Conservation (phyloP, 2,888 invertebrate genomes). For the Microdon myrmicae region DNA sequence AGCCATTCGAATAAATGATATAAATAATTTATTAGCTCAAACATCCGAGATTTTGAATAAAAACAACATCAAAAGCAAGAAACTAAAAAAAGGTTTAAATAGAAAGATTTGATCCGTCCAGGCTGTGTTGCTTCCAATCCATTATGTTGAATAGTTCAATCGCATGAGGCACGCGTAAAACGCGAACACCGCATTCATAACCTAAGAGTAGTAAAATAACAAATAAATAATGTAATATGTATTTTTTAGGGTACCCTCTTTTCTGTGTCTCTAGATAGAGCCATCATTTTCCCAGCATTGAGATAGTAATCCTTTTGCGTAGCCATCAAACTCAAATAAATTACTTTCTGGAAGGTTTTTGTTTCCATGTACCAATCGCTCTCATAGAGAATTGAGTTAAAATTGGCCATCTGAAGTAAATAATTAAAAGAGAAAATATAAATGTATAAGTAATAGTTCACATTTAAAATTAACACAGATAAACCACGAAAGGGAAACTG, state of each 20-base stretch:
- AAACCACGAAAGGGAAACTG: too few relatives aligned
- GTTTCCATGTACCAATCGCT: constrained; percentile 17
- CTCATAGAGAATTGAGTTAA: constrained; percentile 5
- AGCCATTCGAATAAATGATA: too few relatives aligned
- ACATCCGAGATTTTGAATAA: too few relatives aligned
- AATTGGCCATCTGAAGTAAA: constrained; percentile 4
- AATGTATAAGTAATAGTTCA: too few relatives aligned
- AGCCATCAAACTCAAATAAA: constrained; percentile 2
- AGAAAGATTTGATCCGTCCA: too few relatives aligned
- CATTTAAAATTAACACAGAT: too few relatives aligned
- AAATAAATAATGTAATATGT: background rate
- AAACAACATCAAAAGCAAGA: too few relatives aligned
- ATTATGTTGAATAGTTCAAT: too few relatives aligned
- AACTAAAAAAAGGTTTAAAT: too few relatives aligned
- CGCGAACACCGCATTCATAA: constrained; percentile 17
- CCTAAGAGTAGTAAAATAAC: constrained; percentile 1
- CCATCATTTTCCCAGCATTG: constrained; percentile 18
- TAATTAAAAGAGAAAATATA: too few relatives aligned
- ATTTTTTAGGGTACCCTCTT: constrained; percentile 4
- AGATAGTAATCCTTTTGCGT: constrained; percentile 16
- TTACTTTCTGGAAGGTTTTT: constrained; percentile 8
- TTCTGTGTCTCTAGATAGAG: constrained; percentile 21
- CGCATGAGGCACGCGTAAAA: constrained; percentile 16
- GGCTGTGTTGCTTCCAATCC: too few relatives aligned
- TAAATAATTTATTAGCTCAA: too few relatives aligned